Base-by-base conservation (phyloP, 2,797 vertebrate species). In the Bradypodion ventrale region DNA sequence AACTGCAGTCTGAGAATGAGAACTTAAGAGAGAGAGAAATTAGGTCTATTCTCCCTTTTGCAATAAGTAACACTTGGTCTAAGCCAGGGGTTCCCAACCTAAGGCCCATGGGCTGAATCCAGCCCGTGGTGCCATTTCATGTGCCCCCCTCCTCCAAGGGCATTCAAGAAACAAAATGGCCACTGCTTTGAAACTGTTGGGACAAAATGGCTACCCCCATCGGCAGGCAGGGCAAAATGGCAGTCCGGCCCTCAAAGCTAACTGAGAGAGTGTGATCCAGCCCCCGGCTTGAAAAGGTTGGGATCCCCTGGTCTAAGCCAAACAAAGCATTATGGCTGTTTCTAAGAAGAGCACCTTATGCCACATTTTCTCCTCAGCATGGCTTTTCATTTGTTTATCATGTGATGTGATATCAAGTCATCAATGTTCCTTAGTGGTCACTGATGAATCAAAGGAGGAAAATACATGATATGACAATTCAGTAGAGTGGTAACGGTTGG, bases 1-100 rank as follows among this genome's bases (percentile, higher is more conserved):
- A 97, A 90, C 85, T 91, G 92, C 96, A 97, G 85, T 93, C 94
- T 94, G 92, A 84, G 87, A 97, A 96, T 8, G 94, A 97, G 90
- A 97, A 97, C 96, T 96, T 91, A 89, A 90, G 84, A 83, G 84
- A 87, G 77, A 78, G 49, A 63, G 65, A 87, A 78, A 80, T 15
- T 70, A 49, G 72, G 82, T 75, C 21, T 90, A 49, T 3, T n/a
- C n/a, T n/a, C n/a, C 23, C 75, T 83, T 78, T 66, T 84, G 25
- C n/a, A 83, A 73, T 59, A 21, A 60, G 46, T n/a, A 78, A 27
- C 44, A 29, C 35, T 29, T 52, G 0, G n/a, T 12, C 27, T 16
- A 80, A 59, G 40, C 40, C n/a, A 42, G 9, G 60, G 5, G 42
- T 79, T 80, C n/a, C n/a, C n/a, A n/a, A n/a, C n/a, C n/a, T n/a